Evolutionary conservation across 2,113 vertebrate species (phyloP).

Genomic region (Hydrochoerus hydrochaeris): DNA sequence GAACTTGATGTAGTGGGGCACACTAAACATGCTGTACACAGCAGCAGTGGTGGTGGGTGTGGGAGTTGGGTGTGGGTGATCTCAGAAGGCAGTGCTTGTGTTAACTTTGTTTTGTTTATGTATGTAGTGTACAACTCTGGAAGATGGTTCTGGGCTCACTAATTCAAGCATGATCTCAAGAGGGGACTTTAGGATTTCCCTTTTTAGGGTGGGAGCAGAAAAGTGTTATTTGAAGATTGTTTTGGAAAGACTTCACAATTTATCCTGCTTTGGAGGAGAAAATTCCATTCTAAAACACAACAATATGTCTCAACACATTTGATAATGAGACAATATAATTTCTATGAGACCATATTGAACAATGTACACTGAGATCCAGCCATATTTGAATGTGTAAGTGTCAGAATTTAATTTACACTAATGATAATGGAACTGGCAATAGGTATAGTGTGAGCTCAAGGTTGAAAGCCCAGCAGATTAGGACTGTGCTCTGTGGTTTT

Average conservation of each 20-base stretch:
- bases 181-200: neutral
- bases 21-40: no score
- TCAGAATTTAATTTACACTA: conserved; percentile 38
- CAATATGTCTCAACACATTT: conserved; percentile 10
- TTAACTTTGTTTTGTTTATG: neutral
- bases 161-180: neutral
- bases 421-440: conserved; percentile 18
- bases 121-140: neutral
- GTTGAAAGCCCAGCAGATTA: conserved; percentile 13
- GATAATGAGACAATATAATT: conserved; percentile 26
- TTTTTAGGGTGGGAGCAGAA: neutral
- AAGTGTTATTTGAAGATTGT: neutral
- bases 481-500: conserved; percentile 50
- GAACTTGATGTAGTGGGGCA: neutral
- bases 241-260: neutral
- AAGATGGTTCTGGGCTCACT: neutral
- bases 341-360: conserved; percentile 42
- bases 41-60: rapidly evolving
- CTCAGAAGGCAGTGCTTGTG: neutral
- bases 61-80: neutral
- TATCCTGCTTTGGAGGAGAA: neutral
- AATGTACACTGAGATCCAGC: neutral
- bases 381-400: neutral
- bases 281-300: conserved; percentile 43
- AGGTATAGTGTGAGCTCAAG: neutral